Evolutionary conservation across 2,888 invertebrate species (phyloP).

Genomic region (Celastrina argiolus): DNA sequence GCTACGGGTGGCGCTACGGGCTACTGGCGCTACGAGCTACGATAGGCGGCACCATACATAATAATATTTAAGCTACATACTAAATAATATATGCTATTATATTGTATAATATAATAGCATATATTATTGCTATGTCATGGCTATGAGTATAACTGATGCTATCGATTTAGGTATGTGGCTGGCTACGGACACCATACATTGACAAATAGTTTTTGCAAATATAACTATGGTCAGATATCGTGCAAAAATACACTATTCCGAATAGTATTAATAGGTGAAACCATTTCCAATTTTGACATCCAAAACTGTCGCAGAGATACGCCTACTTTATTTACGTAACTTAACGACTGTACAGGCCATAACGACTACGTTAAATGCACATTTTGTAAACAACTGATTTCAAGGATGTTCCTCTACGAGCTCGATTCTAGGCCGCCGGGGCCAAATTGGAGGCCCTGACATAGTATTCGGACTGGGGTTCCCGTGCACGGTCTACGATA

Average conservation of each 20-base stretch:
- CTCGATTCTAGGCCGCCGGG: background rate
- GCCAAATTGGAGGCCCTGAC: background rate
- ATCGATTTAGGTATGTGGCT: background rate
- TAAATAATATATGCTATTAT: background rate
- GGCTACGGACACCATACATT: background rate
- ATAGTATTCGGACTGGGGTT: conserved; percentile 35
- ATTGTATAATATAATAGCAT: background rate
- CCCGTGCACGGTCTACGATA: conserved; percentile 60
- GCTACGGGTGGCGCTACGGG: background rate
- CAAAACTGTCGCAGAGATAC: conserved; percentile 3
- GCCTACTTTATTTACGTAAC: conserved; percentile 19
- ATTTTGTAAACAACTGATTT: background rate
- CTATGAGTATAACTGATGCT: background rate
- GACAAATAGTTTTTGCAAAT: background rate
- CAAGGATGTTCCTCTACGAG: background rate
- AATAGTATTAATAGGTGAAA: background rate
- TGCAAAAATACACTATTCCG: background rate
- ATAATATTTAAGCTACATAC: background rate
- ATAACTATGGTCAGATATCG: too few relatives aligned
- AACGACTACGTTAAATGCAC: background rate
- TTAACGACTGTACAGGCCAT: background rate
- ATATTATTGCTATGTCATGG: background rate
- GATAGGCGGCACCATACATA: background rate
- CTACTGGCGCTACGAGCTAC: conserved; percentile 16
- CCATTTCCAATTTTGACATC: background rate